Percentiles rank a stretch among this genome's conserved stretches.
Conservation (phyloP, 2,797 vertebrate genomes). For the Enteromius mattozi region DNA sequence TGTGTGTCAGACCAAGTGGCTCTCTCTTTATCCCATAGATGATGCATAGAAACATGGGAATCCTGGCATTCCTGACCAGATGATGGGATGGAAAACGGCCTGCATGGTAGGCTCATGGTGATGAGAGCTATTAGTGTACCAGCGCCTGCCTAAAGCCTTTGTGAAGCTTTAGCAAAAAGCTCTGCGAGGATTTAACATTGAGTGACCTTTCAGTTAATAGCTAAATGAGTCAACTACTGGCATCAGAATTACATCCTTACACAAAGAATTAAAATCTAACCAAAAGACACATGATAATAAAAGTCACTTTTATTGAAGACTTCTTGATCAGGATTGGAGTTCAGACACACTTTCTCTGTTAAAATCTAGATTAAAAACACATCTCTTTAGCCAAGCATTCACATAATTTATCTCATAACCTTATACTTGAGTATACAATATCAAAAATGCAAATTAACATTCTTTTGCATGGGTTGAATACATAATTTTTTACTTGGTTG, state of each 20-base stretch:
- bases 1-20: slow-evolving; percentile 26
- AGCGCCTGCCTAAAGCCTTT: slow-evolving; percentile 31
- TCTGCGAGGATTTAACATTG: slow-evolving; percentile 28
- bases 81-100: slow-evolving; percentile 49
- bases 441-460: too few relatives aligned
- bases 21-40: slow-evolving; percentile 58
- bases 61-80: slow-evolving; percentile 44
- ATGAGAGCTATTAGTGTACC: slow-evolving; percentile 32
- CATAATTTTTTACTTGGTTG: too few relatives aligned
- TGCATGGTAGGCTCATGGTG: slow-evolving; percentile 16
- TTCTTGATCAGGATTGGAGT: too few relatives aligned
- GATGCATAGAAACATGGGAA: slow-evolving; percentile 53
- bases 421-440: too few relatives aligned
- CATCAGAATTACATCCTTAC: neutral
- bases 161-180: slow-evolving; percentile 45
- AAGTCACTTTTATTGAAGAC: slow-evolving; percentile 13
- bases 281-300: neutral
- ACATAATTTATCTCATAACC: too few relatives aligned
- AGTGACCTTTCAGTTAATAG: slow-evolving; percentile 23
- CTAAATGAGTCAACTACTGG: slow-evolving; percentile 15
- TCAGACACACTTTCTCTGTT: too few relatives aligned
- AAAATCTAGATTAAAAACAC: too few relatives aligned
- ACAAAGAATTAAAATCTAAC: neutral
- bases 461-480: too few relatives aligned
- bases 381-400: too few relatives aligned